Conservation (phyloP, 2,797 vertebrate genomes). For the Oryzias sinensis region DNA sequence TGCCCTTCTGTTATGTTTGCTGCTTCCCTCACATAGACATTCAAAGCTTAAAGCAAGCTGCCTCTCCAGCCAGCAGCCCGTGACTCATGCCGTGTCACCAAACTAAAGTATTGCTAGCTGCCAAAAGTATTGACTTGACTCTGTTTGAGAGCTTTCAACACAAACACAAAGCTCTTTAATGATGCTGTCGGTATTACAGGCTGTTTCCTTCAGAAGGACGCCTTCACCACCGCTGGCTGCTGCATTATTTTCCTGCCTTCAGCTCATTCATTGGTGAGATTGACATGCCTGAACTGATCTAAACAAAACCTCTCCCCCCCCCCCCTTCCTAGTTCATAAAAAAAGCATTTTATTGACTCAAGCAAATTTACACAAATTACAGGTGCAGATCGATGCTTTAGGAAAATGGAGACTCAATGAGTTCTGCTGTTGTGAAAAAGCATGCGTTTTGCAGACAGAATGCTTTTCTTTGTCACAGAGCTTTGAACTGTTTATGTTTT, state of each 20-base stretch:
- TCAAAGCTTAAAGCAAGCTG: conserved; percentile 1
- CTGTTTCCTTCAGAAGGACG: conserved; percentile 6
- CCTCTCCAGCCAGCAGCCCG: conserved; percentile 1
- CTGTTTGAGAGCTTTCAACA: conserved; percentile 7
- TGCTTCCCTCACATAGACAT: conserved; percentile 2
- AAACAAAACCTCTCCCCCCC: background rate
- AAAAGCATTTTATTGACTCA: background rate
- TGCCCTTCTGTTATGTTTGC: conserved; percentile 6
- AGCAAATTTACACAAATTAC: no score
- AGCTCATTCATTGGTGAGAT: background rate
- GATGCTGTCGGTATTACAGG: conserved; percentile 9
- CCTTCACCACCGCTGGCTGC: background rate
- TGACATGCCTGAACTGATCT: background rate
- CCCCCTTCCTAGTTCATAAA: conserved; percentile 3
- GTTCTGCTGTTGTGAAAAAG: no score
- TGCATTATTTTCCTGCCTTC: conserved; percentile 1
- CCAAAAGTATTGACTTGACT: conserved; percentile 10
- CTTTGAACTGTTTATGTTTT: no score
- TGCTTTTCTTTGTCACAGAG: no score
- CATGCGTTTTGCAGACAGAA: no score
- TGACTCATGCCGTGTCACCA: conserved; percentile 12
- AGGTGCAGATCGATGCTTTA: no score
- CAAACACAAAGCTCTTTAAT: conserved; percentile 12
- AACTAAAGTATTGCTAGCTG: conserved; percentile 4
- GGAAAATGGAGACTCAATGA: no score